phyloP scores from a whole-genome alignment of 2,113 vertebrate genomes.

The Sylvietta virens region DNA sequence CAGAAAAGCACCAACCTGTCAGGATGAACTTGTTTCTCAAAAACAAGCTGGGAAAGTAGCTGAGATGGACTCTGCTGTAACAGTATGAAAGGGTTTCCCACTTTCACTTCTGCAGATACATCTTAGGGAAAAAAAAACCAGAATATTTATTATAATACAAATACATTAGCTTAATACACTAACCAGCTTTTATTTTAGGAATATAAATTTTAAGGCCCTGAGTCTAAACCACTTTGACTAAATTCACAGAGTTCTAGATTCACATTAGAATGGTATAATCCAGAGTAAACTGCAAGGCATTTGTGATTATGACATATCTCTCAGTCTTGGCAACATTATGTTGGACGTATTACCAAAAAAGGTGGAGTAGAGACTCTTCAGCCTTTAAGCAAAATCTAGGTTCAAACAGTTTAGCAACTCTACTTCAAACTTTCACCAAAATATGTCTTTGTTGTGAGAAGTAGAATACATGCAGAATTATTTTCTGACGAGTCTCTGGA shows the following conservation, averaged over 20 bases:
- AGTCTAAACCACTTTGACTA: background rate
- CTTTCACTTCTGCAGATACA: constrained; percentile 74
- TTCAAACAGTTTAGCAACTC: background rate
- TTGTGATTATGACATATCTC: background rate
- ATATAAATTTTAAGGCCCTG: background rate
- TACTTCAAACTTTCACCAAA: background rate
- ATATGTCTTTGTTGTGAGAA: background rate
- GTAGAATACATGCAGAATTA: background rate
- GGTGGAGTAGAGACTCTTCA: background rate
- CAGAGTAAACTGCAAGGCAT: background rate
- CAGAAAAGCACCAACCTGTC: constrained; percentile 80
- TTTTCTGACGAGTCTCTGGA: background rate
- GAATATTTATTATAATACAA: background rate
- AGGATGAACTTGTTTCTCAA: constrained; percentile 90
- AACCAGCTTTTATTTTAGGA: background rate
- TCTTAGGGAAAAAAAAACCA: constrained; percentile 66
- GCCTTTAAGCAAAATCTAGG: background rate
- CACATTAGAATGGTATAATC: background rate
- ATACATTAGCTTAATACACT: background rate
- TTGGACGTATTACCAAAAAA: background rate
- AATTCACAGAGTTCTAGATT: background rate
- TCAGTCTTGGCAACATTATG: background rate
- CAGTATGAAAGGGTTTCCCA: constrained; percentile 92
- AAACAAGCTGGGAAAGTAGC: constrained; percentile 88
- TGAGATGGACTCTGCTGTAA: constrained; percentile 88